phyloP scores from a whole-genome alignment of 2,797 vertebrate genomes.

The Sciurus carolinensis region DNA sequence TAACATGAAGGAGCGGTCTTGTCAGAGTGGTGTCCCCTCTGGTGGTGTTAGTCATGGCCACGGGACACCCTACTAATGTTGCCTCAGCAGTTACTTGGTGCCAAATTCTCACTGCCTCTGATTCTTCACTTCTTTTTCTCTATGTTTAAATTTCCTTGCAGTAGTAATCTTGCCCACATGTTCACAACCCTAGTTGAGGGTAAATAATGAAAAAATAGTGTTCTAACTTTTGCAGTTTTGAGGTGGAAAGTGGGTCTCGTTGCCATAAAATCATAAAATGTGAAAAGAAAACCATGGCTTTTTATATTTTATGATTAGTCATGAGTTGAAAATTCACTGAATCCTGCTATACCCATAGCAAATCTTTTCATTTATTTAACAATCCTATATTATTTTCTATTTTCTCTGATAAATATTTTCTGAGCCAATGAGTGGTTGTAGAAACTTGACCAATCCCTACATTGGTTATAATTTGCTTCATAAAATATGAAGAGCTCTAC shows the following conservation, averaged over 20 bases:
- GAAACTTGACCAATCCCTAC: conserved; percentile 31
- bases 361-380: conserved; percentile 27
- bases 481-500: not conserved
- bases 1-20: not conserved
- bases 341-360: not conserved
- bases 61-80: rapidly evolving
- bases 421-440: not conserved
- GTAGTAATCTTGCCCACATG: not conserved
- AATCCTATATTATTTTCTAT: conserved; percentile 31
- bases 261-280: conserved; percentile 7
- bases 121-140: not conserved
- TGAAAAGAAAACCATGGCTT: conserved; percentile 31
- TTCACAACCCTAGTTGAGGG: not conserved
- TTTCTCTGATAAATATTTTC: conserved; percentile 42
- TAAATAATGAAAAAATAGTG: conserved; percentile 21
- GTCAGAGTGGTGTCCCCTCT: not conserved
- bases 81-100: not conserved
- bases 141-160: not conserved
- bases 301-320: not conserved
- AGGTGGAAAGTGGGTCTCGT: not conserved
- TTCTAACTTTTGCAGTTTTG: not conserved
- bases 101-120: not conserved
- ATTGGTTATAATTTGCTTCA: not conserved
- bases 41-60: not conserved
- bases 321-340: not conserved